These are phyloP conservation scores for Lysandra coridon DNA, from an alignment of 2,888 invertebrate genomes.

Conservation along the genomic window DNA sequence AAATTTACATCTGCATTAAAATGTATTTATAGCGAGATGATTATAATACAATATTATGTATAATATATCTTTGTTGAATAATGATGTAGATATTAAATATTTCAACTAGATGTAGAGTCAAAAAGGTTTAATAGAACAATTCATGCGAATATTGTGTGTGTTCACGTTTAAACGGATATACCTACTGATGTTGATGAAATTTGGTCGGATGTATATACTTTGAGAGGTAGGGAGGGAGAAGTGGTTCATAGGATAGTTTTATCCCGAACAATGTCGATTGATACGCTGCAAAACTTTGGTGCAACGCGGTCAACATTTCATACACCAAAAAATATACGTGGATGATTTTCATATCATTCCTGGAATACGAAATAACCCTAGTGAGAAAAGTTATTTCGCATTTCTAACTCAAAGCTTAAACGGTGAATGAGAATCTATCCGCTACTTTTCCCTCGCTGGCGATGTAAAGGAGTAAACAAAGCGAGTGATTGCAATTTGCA, in stretches of 20 bases:
- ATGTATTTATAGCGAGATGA: slow-evolving; percentile 44
- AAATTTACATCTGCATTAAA: slow-evolving; percentile 56
- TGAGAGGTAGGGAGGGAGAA: too few relatives aligned
- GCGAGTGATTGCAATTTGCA: slow-evolving; percentile 32
- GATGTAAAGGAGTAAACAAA: slow-evolving; percentile 26
- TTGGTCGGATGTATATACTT: too few relatives aligned
- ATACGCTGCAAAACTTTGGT: not conserved
- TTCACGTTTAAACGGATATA: not conserved
- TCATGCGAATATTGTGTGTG: not conserved
- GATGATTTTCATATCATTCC: not conserved
- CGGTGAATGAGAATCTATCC: slow-evolving; percentile 10
- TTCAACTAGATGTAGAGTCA: not conserved
- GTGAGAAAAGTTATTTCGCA: not conserved
- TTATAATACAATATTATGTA: not conserved
- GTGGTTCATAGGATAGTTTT: not conserved
- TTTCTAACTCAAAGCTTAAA: slow-evolving; percentile 14
- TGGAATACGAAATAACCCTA: not conserved
- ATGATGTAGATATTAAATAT: not conserved
- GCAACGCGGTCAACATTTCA: not conserved
- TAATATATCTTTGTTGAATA: not conserved
- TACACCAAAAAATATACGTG: not conserved
- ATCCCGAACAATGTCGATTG: not conserved
- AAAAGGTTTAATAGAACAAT: not conserved
- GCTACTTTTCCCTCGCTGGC: slow-evolving; percentile 9
- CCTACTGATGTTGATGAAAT: not conserved